These are phyloP conservation scores for Lithobates pipiens DNA, from an alignment of 2,797 vertebrate genomes.

Conservation along the genomic window DNA sequence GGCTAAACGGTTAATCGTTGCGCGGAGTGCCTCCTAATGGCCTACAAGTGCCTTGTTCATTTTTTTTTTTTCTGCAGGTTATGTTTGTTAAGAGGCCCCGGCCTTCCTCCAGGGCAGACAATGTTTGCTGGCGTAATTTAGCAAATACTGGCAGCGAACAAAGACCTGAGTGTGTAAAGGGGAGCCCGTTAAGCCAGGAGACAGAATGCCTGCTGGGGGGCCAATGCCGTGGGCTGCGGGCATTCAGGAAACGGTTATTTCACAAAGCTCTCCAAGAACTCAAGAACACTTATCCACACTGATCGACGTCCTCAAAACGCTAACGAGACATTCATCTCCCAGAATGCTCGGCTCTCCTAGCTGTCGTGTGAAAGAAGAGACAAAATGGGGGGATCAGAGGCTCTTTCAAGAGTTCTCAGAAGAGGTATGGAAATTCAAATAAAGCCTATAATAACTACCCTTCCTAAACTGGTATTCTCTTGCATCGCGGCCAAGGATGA, in stretches of 20 bases:
- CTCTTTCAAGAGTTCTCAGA: neutral
- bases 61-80: constrained; percentile 9
- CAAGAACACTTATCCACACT: constrained; percentile 21
- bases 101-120: constrained; percentile 36
- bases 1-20: neutral
- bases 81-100: constrained; percentile 50
- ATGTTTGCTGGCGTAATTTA: constrained; percentile 40
- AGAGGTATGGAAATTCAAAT: neutral
- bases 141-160: constrained; percentile 43
- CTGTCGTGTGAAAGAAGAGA: neutral
- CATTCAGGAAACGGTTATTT: constrained; percentile 29
- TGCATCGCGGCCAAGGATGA: neutral
- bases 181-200: constrained; percentile 27
- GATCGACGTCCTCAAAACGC: constrained; percentile 10
- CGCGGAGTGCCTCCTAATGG: neutral
- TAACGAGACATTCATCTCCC: constrained; percentile 15
- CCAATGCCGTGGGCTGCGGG: constrained; percentile 2
- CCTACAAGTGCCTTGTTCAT: constrained; percentile 30
- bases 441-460: neutral
- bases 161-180: constrained; percentile 47
- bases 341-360: neutral
- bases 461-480: neutral
- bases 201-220: constrained; percentile 29
- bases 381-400: neutral
- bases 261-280: constrained; percentile 26